Evolutionary conservation across 2,797 vertebrate species (phyloP), one percentile per base, ranked within the genome.

Genomic region (Oryzias sinensis): DNA sequence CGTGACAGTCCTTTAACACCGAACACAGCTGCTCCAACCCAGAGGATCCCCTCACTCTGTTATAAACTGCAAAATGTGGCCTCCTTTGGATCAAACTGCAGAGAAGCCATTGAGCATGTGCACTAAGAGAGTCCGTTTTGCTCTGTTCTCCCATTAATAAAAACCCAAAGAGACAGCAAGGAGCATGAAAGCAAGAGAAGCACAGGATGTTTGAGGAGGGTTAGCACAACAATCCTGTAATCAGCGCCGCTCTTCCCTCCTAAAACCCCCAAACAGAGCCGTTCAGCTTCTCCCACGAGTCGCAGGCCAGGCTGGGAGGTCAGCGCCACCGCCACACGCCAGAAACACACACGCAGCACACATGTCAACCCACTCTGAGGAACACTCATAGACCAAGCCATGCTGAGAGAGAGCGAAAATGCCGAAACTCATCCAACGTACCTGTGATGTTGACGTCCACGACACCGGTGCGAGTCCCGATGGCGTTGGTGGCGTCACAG

Each of bases 381-480:
- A 70, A 44, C 63, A 55, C 59, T 79, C 58, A 68, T 70, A 66
- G 80, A 80, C 14, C 47, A 59, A 74, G 80, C 70, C 73, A 78
- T 82, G 84, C 76, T 74, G 48, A 54, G 24, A 43, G 37, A 53
- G 8, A 29, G n/a, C 4, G 24, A 49, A 42, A 17, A 37, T 9
- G 18, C 29, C 17, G 43, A 49, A 1, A 85, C 94, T 86, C 95
- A 98, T 97, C 97, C 87, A 1, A 85, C 94, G 86, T 95, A 99
- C 97, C 97, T 87, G 97, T 99, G 78, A 98, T 92, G 87, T 98
- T 99, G 87, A 99, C 96, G 33, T 99, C 97, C 86, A 99, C 95
- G 62, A 91, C 82, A 70, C 95, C 96, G 0, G 95, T 96, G 33
- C 94, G 94, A 0, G 94, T 97, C 22, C 97, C 96, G 8, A 99